These are phyloP conservation scores for Lagodon rhomboides DNA, from an alignment of 2,797 vertebrate genomes.

Conservation along the genomic window DNA sequence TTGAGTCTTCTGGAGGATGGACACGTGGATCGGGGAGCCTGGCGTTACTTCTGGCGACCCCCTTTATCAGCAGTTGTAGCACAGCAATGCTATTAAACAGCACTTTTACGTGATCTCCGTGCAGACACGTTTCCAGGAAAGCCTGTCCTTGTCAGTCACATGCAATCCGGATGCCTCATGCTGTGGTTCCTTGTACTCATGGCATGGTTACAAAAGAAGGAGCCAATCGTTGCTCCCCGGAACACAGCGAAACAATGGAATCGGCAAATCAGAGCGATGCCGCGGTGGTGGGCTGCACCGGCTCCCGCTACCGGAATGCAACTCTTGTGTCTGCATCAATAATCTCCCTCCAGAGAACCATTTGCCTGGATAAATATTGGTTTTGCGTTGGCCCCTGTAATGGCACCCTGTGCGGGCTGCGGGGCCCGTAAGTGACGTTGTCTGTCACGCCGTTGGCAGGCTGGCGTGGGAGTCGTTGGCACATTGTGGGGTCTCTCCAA, in stretches of 20 bases:
- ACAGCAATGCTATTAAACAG: neutral
- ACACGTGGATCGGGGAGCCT: neutral
- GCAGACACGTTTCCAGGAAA: neutral
- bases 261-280: slow-evolving; percentile 34
- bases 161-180: slow-evolving; percentile 4
- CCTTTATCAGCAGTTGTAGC: neutral
- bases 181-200: slow-evolving; percentile 3
- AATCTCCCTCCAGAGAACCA: slow-evolving; percentile 81
- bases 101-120: neutral
- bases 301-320: slow-evolving; percentile 65
- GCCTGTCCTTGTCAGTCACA: slow-evolving; percentile 7
- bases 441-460: slow-evolving; percentile 82
- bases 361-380: slow-evolving; percentile 86
- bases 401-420: slow-evolving; percentile 76
- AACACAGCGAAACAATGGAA: slow-evolving; percentile 42
- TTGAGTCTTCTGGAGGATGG: neutral
- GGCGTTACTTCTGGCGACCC: neutral
- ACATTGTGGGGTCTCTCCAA: slow-evolving; percentile 83
- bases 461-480: slow-evolving; percentile 84
- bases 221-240: slow-evolving; percentile 35
- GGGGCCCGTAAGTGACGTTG: slow-evolving; percentile 80
- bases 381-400: slow-evolving; percentile 81
- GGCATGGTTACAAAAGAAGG: slow-evolving; percentile 10
- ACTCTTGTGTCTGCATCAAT: slow-evolving; percentile 73
- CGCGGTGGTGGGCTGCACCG: slow-evolving; percentile 46